Evolutionary conservation across 2,888 invertebrate species (phyloP).

Genomic region (Arenicola marina): DNA sequence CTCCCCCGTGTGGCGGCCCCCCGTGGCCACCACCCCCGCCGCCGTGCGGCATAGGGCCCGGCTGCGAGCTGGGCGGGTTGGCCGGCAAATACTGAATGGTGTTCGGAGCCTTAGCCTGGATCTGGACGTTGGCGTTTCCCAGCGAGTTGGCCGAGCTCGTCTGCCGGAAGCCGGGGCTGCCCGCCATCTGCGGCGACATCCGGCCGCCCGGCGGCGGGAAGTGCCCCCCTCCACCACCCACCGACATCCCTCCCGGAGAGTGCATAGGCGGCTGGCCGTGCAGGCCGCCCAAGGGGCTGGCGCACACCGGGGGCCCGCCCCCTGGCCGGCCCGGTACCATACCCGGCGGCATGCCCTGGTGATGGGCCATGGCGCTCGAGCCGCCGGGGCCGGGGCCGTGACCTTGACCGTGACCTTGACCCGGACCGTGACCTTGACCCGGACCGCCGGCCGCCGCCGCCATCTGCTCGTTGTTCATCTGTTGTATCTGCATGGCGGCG

Average conservation of each 20-base stretch:
- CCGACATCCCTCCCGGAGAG: conserved; percentile 3
- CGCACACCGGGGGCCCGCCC: neutral
- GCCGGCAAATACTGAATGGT: conserved; percentile 98
- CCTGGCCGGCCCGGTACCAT: neutral
- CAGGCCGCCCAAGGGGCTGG: neutral
- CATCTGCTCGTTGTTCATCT: conserved; percentile 43
- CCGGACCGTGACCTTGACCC: neutral
- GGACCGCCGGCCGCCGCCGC: neutral
- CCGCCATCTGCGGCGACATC: conserved; percentile 15
- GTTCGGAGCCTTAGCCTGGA: conserved; percentile 95
- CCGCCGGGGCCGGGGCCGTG: conserved; percentile 31
- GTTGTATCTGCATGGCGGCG: conserved; percentile 49
- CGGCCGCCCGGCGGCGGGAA: conserved; percentile 15
- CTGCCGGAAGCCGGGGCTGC: conserved; percentile 21
- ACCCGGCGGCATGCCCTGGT: neutral
- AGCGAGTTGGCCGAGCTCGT: conserved; percentile 53
- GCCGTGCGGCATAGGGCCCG: conserved; percentile 1
- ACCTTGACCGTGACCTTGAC: neutral
- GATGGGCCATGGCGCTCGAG: conserved; percentile 1
- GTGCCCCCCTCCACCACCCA: conserved; percentile 1
- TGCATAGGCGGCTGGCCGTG: conserved; percentile 1
- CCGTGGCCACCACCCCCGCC: too few relatives aligned
- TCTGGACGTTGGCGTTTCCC: conserved; percentile 80
- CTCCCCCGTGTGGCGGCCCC: too few relatives aligned
- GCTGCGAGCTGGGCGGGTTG: conserved; percentile 67